Conservation (phyloP, 2,113 vertebrate genomes). For the Tylochromis polylepis region DNA sequence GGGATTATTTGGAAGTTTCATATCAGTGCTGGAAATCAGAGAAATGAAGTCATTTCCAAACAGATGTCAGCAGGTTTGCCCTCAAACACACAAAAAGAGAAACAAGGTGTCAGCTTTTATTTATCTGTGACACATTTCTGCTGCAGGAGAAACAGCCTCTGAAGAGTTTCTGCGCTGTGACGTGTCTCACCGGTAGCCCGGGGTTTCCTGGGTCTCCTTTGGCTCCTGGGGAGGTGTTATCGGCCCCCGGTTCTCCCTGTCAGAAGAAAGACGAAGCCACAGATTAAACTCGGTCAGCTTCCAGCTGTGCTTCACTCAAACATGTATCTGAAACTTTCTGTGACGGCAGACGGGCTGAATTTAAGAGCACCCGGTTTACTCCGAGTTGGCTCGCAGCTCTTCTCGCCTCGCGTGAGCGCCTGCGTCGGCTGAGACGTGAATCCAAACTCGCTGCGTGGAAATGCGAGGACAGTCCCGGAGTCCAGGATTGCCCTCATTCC, state of each 20-base stretch:
- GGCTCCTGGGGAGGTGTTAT: constrained; percentile 62
- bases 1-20: neutral
- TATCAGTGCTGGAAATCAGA: neutral
- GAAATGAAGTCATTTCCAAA: neutral
- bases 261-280: neutral
- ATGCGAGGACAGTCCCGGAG: neutral
- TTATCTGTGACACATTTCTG: neutral
- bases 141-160: neutral
- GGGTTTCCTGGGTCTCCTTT: constrained; percentile 76
- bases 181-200: constrained; percentile 69
- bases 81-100: neutral
- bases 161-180: neutral
- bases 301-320: neutral
- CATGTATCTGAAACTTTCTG: neutral
- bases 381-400: neutral
- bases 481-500: neutral
- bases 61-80: neutral
- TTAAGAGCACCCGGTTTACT: neutral
- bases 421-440: neutral
- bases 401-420: neutral
- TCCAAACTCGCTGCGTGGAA: too few species aligned
- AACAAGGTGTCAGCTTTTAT: neutral
- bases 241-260: constrained; percentile 77
- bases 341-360: neutral
- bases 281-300: neutral